Evolutionary conservation across 1,140 invertebrate genomes (phyloP).

Genomic region (Sesamia nonagrioides): DNA sequence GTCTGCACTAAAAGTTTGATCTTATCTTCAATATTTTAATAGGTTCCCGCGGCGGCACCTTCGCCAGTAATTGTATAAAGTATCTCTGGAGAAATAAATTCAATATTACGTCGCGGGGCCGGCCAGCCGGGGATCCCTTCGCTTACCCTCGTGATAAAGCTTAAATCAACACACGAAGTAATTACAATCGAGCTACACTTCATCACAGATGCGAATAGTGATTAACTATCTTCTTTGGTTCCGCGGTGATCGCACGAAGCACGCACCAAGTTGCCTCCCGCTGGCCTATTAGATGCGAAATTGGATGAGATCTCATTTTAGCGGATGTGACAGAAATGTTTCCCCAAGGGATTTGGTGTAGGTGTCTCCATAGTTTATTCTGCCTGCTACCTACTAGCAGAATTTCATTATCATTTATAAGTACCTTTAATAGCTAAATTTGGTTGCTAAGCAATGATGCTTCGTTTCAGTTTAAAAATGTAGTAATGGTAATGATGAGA

Average conservation of each 20-base stretch:
- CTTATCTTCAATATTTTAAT: slow-evolving; percentile 85
- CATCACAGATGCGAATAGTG: slow-evolving; percentile 81
- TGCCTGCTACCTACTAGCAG: neutral
- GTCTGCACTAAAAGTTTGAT: slow-evolving; percentile 80
- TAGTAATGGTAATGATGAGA: no score
- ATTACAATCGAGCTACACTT: slow-evolving; percentile 82
- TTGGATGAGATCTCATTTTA: slow-evolving; percentile 59
- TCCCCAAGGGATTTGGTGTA: slow-evolving; percentile 50
- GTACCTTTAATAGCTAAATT: no score
- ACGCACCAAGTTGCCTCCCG: neutral
- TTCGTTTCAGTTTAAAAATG: no score
- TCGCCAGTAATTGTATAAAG: slow-evolving; percentile 78
- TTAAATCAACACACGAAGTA: slow-evolving; percentile 85
- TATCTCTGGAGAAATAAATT: slow-evolving; percentile 79
- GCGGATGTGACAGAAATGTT: slow-evolving; percentile 50
- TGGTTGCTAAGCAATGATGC: no score
- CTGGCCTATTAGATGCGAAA: slow-evolving; percentile 49
- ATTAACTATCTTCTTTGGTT: slow-evolving; percentile 78
- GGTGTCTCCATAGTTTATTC: neutral
- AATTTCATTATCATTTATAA: neutral
- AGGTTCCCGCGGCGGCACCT: slow-evolving; percentile 82
- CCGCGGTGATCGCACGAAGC: slow-evolving; percentile 12
- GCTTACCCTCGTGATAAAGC: slow-evolving; percentile 74
- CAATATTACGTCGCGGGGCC: slow-evolving; percentile 66
- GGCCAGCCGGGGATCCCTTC: slow-evolving; percentile 60